Evolutionary conservation across 2,797 vertebrate genomes (phyloP).

Genomic region (Lithobates sylvaticus): DNA sequence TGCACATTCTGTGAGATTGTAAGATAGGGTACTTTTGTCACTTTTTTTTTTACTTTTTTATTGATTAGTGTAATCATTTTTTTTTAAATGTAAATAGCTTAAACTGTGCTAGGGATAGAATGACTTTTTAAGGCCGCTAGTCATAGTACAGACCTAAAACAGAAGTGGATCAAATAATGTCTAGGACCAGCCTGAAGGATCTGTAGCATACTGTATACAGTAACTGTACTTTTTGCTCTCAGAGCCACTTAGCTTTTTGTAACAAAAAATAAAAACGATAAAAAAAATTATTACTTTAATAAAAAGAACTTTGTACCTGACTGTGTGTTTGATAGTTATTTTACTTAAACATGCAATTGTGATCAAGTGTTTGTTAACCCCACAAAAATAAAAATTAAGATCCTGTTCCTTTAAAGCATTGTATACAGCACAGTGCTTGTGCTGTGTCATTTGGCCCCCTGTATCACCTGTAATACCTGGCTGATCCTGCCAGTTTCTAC

Average conservation of each 20-base stretch:
- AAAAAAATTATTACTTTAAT: conserved; percentile 98
- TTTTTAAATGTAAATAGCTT: conserved; percentile 91
- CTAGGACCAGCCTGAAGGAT: conserved; percentile 79
- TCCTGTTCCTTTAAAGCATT: too few species aligned
- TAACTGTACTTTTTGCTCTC: conserved; percentile 82
- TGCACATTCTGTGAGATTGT: conserved; percentile 79
- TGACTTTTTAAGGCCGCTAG: conserved; percentile 77
- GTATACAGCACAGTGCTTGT: too few species aligned
- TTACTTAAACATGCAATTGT: neutral
- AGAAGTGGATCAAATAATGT: conserved; percentile 78
- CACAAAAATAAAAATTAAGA: too few species aligned
- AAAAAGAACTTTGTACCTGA: conserved; percentile 87
- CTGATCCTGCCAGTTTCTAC: too few species aligned
- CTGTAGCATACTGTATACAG: conserved; percentile 78
- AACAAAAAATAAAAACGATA: conserved; percentile 90
- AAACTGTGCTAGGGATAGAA: conserved; percentile 87
- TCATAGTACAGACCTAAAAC: conserved; percentile 80
- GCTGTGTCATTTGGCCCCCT: too few species aligned
- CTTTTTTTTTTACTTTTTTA: conserved; percentile 66
- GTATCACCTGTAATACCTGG: too few species aligned
- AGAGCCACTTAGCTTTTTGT: conserved; percentile 94
- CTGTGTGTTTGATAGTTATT: neutral
- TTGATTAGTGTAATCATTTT: conserved; percentile 80
- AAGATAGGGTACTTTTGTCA: conserved; percentile 79
- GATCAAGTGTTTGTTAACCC: neutral